Evolutionary conservation across 2,888 invertebrate species (phyloP).

Genomic region (Synergus itoensis): DNA sequence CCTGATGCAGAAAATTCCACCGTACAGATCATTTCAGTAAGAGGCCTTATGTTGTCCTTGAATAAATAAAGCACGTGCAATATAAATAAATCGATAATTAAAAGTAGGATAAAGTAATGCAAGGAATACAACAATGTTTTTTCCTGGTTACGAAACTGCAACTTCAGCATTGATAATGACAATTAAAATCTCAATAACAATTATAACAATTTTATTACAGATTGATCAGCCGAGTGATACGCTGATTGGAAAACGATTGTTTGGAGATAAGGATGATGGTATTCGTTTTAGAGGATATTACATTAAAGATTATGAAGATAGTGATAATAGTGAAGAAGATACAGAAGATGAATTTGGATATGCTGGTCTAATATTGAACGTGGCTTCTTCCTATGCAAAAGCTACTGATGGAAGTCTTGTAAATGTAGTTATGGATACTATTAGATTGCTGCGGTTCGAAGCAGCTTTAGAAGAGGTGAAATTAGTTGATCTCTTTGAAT

Average conservation of each 20-base stretch:
- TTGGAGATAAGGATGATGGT: slow-evolving; percentile 10
- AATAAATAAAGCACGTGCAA: neutral
- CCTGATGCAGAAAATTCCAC: slow-evolving; percentile 46
- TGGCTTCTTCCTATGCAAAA: slow-evolving; percentile 20
- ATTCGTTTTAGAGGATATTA: slow-evolving; percentile 1
- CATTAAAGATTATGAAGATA: neutral
- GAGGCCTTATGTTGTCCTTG: slow-evolving; percentile 11
- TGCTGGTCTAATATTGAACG: neutral
- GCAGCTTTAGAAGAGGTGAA: slow-evolving; percentile 23
- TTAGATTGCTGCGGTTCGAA: slow-evolving; percentile 19
- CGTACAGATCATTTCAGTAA: slow-evolving; percentile 16
- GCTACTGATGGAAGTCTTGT: neutral
- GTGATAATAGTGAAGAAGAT: neutral
- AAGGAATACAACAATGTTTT: neutral
- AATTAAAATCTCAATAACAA: neutral
- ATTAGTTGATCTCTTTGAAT: neutral
- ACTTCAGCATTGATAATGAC: neutral
- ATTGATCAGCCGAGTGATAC: slow-evolving; percentile 45
- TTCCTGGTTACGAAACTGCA: neutral
- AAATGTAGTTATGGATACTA: neutral
- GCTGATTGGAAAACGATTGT: neutral
- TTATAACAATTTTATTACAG: slow-evolving; percentile 29
- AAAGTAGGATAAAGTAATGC: neutral
- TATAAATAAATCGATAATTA: slow-evolving; percentile 1
- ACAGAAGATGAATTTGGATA: neutral